A percentile compares a stretch with the other conserved stretches of the same genome.
These are phyloP conservation scores for Eulemur mongoz DNA, from an alignment of 2,797 vertebrate genomes.

Conservation along the genomic window DNA sequence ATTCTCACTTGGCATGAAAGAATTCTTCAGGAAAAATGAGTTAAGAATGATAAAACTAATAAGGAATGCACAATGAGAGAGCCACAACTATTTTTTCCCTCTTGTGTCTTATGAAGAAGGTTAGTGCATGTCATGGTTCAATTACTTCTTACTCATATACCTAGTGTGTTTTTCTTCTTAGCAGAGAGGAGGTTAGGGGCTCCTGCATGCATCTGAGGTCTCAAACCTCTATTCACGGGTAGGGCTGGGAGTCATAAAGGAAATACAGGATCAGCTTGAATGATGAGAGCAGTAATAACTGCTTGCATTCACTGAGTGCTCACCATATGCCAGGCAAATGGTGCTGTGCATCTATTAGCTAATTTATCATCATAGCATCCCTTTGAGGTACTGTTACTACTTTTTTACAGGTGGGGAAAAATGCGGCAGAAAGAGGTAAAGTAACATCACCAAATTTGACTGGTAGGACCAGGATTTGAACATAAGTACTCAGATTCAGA, in stretches of 20 bases:
- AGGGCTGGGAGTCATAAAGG: constrained; percentile 27
- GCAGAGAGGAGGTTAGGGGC: neutral
- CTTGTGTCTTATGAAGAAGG: neutral
- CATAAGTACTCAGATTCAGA: neutral
- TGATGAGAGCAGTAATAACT: constrained; percentile 36
- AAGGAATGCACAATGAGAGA: neutral
- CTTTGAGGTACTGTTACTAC: constrained; percentile 9
- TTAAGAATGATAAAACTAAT: constrained; percentile 10
- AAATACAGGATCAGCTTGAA: constrained; percentile 34
- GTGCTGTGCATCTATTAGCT: neutral
- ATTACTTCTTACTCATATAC: neutral
- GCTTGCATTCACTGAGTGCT: constrained; percentile 24
- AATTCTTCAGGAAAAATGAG: neutral
- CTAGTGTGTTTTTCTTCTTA: neutral
- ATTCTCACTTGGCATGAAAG: neutral
- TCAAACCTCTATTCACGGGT: neutral
- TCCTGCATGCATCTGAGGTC: neutral
- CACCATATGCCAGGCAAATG: constrained; percentile 44
- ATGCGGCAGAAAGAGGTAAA: constrained; percentile 15
- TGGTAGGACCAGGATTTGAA: neutral
- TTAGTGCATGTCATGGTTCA: neutral
- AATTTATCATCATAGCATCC: constrained; percentile 44
- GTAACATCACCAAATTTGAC: constrained; percentile 20
- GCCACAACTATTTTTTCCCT: neutral
- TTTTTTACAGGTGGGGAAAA: neutral